Conservation (phyloP, 2,888 invertebrate species). For the Acleris holmiana region DNA sequence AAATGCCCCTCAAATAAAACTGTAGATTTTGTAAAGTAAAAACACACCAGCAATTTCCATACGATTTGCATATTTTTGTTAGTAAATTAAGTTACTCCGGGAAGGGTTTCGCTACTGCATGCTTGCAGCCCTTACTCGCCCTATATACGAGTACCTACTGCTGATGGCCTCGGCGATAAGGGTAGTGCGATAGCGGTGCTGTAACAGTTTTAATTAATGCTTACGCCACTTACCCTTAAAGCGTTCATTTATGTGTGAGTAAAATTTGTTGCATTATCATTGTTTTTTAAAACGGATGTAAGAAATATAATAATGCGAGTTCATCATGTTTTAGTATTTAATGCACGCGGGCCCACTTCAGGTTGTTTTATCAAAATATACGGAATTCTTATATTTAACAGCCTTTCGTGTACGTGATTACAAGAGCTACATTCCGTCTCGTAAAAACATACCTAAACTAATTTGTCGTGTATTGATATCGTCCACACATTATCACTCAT, state of each 20-base stretch:
- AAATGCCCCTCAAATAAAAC: constrained; percentile 31
- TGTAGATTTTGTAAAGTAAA: constrained; percentile 37
- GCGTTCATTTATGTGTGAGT: constrained; percentile 12
- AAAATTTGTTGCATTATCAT: constrained; percentile 9
- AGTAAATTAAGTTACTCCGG: constrained; percentile 36
- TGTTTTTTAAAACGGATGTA: background rate
- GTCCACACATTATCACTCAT: constrained; percentile 60
- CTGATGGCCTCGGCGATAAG: constrained; percentile 31
- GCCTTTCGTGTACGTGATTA: no score
- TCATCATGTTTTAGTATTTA: no score
- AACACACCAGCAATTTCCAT: constrained; percentile 36
- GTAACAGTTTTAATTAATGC: constrained; percentile 33
- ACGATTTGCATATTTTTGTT: constrained; percentile 38
- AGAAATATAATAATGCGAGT: background rate
- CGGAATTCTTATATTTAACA: no score
- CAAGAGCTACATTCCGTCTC: no score
- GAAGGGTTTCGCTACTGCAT: constrained; percentile 32
- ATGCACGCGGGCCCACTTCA: no score
- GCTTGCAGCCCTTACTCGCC: constrained; percentile 29
- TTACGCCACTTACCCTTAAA: constrained; percentile 29
- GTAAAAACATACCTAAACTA: no score
- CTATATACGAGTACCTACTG: constrained; percentile 21
- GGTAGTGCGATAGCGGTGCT: constrained; percentile 21
- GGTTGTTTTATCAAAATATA: background rate
- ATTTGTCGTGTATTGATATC: constrained; percentile 48